Evolutionary conservation across 2,113 vertebrate genomes (phyloP).

Genomic region (Odocoileus hemionus): DNA sequence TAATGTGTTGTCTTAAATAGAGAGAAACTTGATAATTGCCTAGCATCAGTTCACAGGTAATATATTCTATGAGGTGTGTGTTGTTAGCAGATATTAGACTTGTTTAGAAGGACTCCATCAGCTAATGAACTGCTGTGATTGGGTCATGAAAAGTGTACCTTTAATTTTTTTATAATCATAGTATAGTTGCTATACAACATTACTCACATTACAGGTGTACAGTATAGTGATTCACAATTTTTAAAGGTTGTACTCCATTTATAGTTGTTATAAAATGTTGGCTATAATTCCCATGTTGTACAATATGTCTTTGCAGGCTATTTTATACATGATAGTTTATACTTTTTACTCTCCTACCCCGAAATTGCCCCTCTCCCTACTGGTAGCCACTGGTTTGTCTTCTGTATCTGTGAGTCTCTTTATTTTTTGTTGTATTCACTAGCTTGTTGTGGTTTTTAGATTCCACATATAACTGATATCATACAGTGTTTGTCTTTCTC

Average conservation of each 20-base stretch:
- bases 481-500: background rate
- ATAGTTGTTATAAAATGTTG: background rate
- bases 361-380: background rate
- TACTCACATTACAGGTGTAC: background rate
- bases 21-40: conserved; percentile 58
- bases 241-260: background rate
- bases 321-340: background rate
- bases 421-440: background rate
- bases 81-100: conserved; percentile 45
- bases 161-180: background rate
- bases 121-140: conserved; percentile 37
- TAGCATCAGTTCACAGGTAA: conserved; percentile 21
- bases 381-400: background rate
- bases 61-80: conserved; percentile 14
- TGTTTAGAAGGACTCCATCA: conserved; percentile 52
- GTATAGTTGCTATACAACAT: background rate
- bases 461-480: background rate
- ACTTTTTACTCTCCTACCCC: background rate
- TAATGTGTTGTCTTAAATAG: conserved; percentile 27
- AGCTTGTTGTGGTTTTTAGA: background rate
- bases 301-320: background rate
- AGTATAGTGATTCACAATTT: background rate
- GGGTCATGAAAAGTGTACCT: background rate
- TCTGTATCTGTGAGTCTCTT: background rate
- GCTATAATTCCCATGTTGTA: background rate